phyloP scores from a whole-genome alignment of 2,113 vertebrate genomes.

The Junco hyemalis region DNA sequence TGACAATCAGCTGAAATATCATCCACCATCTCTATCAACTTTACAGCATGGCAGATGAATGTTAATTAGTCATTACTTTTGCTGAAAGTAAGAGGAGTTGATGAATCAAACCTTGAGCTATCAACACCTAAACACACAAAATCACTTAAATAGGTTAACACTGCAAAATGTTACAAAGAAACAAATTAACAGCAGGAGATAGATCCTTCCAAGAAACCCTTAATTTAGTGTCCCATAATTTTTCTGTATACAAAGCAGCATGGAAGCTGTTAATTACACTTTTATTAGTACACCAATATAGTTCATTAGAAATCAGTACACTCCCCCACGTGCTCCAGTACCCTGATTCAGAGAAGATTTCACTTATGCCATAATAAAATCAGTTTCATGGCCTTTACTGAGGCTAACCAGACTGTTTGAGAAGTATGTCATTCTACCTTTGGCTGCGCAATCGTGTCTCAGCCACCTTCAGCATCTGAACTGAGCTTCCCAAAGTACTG shows the following conservation, averaged over 20 bases:
- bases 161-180: background rate
- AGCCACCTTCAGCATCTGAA: background rate
- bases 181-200: background rate
- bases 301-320: background rate
- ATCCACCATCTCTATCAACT: slow-evolving; percentile 36
- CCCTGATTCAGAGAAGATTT: background rate
- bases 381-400: background rate
- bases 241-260: background rate
- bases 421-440: background rate
- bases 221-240: background rate
- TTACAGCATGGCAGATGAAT: slow-evolving; percentile 18
- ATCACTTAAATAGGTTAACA: background rate
- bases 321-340: rapidly evolving
- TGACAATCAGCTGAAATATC: slow-evolving; percentile 50
- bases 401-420: background rate
- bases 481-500: background rate
- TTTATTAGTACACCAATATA: background rate
- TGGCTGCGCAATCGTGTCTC: rapidly evolving
- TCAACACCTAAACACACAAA: background rate
- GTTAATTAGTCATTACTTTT: slow-evolving; percentile 14
- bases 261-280: background rate
- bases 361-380: background rate
- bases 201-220: background rate
- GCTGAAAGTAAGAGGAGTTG: background rate
- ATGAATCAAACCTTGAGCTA: background rate